Evolutionary conservation across 2,888 invertebrate species (phyloP).

Genomic region (Hylaea fasciaria): DNA sequence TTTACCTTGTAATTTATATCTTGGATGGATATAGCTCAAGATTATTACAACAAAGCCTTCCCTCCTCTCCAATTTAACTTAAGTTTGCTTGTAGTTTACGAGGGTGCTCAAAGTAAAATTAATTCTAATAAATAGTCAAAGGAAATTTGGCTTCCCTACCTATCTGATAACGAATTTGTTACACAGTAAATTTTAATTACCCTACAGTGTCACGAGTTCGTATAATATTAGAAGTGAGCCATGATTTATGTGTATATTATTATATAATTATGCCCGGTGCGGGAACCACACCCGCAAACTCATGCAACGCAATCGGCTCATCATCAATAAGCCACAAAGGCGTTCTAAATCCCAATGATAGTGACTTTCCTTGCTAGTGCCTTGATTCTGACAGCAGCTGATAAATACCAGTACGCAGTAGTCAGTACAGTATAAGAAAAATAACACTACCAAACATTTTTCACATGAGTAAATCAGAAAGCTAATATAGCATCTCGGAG

Average conservation of each 20-base stretch:
- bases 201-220: conserved; percentile 4
- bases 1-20: conserved; percentile 28
- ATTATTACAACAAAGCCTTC: conserved; percentile 32
- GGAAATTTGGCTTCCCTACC: conserved; percentile 30
- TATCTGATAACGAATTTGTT: conserved; percentile 18
- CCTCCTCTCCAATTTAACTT: conserved; percentile 31
- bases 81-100: conserved; percentile 35
- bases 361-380: too few species aligned
- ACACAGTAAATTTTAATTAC: conserved; percentile 9
- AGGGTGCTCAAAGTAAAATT: conserved; percentile 36
- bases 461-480: conserved; percentile 13
- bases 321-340: too few species aligned
- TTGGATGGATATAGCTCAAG: conserved; percentile 32
- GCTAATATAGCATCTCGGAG: conserved; percentile 34
- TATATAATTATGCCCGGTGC: too few species aligned
- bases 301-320: too few species aligned
- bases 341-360: too few species aligned
- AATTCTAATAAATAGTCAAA: conserved; percentile 38
- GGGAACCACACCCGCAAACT: too few species aligned
- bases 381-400: too few species aligned
- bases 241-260: not conserved
- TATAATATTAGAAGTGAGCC: not conserved
- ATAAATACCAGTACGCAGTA: too few species aligned
- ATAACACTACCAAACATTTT: not conserved
- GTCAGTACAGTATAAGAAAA: too few species aligned